Base-by-base conservation (phyloP, 2,888 invertebrate species). In the Perizoma flavofasciatum region DNA sequence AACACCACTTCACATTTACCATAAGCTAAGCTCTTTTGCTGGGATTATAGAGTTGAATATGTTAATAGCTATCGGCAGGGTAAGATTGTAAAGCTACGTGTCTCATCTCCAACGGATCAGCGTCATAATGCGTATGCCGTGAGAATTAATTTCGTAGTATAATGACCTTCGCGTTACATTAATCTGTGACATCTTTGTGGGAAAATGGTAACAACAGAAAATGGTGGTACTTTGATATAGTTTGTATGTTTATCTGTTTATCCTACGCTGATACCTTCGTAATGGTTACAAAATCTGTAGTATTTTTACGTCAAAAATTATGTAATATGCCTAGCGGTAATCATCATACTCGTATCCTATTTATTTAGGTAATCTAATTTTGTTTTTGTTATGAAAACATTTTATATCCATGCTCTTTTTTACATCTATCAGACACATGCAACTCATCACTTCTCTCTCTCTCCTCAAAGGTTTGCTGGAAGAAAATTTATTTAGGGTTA, bases 111-210 rank as follows among this genome's bases (percentile, higher is more conserved):
- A 77, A 76, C 77, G 76, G 80, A 82, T 79, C 81, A 79, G 70
- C 82, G 79, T 83, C 82, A 83, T 83, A 85, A 83, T 81, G 80
- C 81, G 72, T 81, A 78, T 75, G 74, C 75, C 82, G 88, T 88
- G 89, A 87, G 89, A 89, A 89, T 88, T 87, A 86, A 89, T 87
- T 85, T 83, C 73, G 79, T 79, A 75, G 84, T 81, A 76, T 82
- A 86, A 85, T 83, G 85, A 86, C 86, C 86, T 86, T 84, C 78
- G 73, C 66, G 75, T 73, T 72, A 75, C 68, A 72, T 69, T 72
- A 79, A 79, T 79, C 80, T 79, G 81, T 83, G 84, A 83, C 82
- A 84, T 78, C 72, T 71, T 77, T 80, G 81, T 82, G 83, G 77
- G 83, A 86, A 83, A 81, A 71, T 63, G 43, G 67, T 63, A 65